Evolutionary conservation across 2,888 invertebrate species (phyloP).

Genomic region (Lasioglossum lativentre): DNA sequence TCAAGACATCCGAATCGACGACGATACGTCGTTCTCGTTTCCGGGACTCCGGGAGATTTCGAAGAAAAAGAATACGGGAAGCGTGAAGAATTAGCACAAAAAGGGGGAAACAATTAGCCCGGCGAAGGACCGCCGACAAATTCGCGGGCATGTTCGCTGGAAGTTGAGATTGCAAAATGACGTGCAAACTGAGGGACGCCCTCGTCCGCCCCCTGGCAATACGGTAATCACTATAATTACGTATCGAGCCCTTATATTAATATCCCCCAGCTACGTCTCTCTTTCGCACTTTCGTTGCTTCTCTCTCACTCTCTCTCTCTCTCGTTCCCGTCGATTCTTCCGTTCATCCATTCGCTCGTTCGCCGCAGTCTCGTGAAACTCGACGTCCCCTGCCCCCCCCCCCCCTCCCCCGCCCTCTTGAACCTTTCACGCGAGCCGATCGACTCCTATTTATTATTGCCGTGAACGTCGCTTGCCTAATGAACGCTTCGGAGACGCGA

Average conservation of each 20-base stretch:
- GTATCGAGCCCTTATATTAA: conserved; percentile 85
- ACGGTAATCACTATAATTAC: conserved; percentile 85
- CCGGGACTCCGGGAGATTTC: conserved; percentile 52
- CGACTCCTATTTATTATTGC: conserved; percentile 74
- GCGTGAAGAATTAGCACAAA: conserved; percentile 66
- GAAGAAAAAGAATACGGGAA: conserved; percentile 34
- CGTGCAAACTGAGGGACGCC: conserved; percentile 84
- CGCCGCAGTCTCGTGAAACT: conserved; percentile 61
- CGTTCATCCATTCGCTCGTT: conserved; percentile 44
- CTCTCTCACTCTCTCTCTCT: no score
- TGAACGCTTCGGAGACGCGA: conserved; percentile 58
- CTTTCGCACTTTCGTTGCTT: conserved; percentile 68
- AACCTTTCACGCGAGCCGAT: conserved; percentile 77
- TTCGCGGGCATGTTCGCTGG: conserved; percentile 80
- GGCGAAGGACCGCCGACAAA: conserved; percentile 78
- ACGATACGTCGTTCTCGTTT: not conserved
- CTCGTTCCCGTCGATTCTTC: conserved; percentile 58
- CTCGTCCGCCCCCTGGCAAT: conserved; percentile 84
- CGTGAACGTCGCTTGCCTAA: conserved; percentile 63
- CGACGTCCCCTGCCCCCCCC: conserved; percentile 62
- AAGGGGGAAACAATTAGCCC: conserved; percentile 72
- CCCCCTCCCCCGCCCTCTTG: no score
- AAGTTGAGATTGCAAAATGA: conserved; percentile 84
- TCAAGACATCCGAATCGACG: not conserved
- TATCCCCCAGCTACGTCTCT: conserved; percentile 82